Base-by-base conservation (phyloP, 2,113 vertebrate genomes). In the Atractosteus spatula region DNA sequence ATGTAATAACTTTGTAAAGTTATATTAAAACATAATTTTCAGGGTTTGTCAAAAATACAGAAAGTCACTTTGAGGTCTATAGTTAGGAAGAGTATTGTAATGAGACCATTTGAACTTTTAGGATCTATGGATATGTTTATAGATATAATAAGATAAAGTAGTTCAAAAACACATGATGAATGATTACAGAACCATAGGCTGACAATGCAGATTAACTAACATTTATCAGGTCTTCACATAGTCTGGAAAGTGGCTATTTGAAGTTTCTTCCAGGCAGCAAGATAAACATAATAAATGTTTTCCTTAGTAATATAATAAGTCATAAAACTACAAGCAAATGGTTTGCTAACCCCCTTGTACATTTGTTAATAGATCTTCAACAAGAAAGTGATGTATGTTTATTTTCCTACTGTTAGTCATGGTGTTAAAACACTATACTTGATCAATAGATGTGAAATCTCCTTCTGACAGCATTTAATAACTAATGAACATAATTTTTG, bases 271-370 rank as follows among this genome's bases (percentile, higher is more conserved):
- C 77, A 84, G 81, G 85, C 85, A 88, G 83, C 87, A 86, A 85
- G 85, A 83, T 80, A 81, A 80, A 87, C 84, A 83, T 82, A 86
- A 81, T 77, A 88, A 90, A 87, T 88, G 79, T 80, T 79, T 81
- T 84, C 85, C 81, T 87, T 89, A 88, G 82, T 82, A 86, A 85
- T 82, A 85, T 87, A 85, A 84, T 87, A 83, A 88, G 85, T 88
- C 83, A 80, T 86, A 82, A 87, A 86, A 82, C 82, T 79, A 81
- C 81, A 82, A 84, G 74, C 73, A 74, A 86, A 86, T 83, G 84
- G 83, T 79, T 77, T 64, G 71, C 76, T 77, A 74, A 85, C 83
- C 78, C 70, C 76, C 70, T 44, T 70, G 43, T 69, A 51, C 84
- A 76, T 78, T 79, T 16, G 8, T 78, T 87, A 89, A 88, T 89